phyloP scores from a whole-genome alignment of 2,888 invertebrate genomes.

The Hydropsyche betteni region DNA sequence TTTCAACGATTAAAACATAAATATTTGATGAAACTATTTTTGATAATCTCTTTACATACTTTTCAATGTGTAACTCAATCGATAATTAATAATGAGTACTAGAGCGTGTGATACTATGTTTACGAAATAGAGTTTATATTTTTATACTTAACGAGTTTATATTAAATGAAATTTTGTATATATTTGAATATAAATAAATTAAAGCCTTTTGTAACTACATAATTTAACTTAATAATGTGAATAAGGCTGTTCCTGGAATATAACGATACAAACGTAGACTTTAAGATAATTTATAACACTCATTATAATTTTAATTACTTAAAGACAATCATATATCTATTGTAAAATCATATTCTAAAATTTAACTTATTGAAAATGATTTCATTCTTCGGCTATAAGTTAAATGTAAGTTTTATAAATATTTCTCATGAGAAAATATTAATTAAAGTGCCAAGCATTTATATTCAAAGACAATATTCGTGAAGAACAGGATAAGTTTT shows the following conservation, averaged over 20 bases:
- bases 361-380: no score
- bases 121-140: conserved; percentile 47
- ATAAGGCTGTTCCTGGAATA: conserved; percentile 33
- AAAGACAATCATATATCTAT: background rate
- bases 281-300: conserved; percentile 16
- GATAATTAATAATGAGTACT: conserved; percentile 41
- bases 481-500: background rate
- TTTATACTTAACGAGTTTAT: conserved; percentile 15
- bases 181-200: conserved; percentile 10
- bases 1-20: no score
- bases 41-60: no score
- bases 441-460: conserved; percentile 22
- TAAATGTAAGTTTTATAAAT: no score
- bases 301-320: background rate
- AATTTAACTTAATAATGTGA: conserved; percentile 8
- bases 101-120: conserved; percentile 52
- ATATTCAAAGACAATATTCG: background rate
- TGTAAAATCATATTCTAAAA: conserved; percentile 13
- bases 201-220: conserved; percentile 10
- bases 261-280: conserved; percentile 12
- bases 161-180: conserved; percentile 16
- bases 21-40: no score
- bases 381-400: no score
- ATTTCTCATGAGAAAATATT: conserved; percentile 4
- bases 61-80: conserved; percentile 20